Conservation (phyloP, 2,888 invertebrate genomes). For the Nomada hirtipes region DNA sequence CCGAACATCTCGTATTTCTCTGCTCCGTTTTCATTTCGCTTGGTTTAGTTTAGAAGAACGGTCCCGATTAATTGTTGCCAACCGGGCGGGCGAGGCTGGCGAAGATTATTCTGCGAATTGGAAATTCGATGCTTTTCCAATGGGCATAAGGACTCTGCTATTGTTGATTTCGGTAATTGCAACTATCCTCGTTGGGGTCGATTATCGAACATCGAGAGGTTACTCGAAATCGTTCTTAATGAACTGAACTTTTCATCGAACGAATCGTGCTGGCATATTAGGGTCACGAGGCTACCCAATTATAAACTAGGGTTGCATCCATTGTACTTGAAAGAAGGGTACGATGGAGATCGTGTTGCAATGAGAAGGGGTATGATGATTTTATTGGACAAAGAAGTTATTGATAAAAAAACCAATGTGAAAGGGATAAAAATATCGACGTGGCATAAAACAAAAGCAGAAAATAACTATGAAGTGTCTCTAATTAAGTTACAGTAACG, state of each 20-base stretch:
- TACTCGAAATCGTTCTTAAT: slow-evolving; percentile 36
- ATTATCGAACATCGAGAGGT: slow-evolving; percentile 1
- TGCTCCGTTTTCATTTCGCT: neutral
- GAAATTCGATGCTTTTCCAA: slow-evolving; percentile 10
- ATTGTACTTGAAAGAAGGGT: neutral
- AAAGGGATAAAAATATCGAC: no score
- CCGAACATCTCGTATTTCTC: neutral
- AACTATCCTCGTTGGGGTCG: slow-evolving; percentile 25
- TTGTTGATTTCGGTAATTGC: slow-evolving; percentile 22
- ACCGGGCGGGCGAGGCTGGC: neutral
- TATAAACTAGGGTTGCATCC: slow-evolving; percentile 4
- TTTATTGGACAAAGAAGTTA: neutral
- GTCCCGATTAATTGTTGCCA: no score
- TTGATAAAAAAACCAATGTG: no score
- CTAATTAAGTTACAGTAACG: no score
- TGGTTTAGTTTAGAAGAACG: neutral
- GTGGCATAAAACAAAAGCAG: no score
- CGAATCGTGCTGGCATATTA: slow-evolving; percentile 17
- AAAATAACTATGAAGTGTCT: no score
- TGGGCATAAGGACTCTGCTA: slow-evolving; percentile 7
- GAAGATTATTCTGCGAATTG: neutral
- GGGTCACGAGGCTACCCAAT: slow-evolving; percentile 49
- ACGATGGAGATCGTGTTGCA: neutral
- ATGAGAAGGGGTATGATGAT: no score
- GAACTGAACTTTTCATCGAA: slow-evolving; percentile 22